Evolutionary conservation across 2,113 vertebrate genomes (phyloP).

Genomic region (Microcebus lehilahytsara): DNA sequence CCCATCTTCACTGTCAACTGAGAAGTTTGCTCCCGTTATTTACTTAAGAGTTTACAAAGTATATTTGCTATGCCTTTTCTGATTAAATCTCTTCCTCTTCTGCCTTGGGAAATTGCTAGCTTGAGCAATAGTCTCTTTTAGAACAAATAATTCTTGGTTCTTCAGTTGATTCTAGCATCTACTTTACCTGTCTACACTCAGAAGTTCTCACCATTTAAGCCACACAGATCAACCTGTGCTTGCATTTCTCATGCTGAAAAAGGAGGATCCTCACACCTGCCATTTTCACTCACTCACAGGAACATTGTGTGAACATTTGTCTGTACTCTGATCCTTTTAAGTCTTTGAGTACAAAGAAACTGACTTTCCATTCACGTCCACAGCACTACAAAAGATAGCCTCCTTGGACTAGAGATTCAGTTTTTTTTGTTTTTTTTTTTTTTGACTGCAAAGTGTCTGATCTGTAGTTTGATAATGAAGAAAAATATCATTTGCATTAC

Average conservation of each 20-base stretch:
- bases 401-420: neutral
- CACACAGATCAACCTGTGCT: neutral
- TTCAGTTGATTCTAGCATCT: neutral
- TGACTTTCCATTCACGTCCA: constrained; percentile 1
- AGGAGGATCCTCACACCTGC: constrained; percentile 3
- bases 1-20: neutral
- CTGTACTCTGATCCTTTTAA: constrained; percentile 39
- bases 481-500: neutral
- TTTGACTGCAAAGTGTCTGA: neutral
- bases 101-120: constrained; percentile 11
- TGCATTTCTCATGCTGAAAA: constrained; percentile 17
- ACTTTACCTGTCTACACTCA: neutral
- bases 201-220: neutral
- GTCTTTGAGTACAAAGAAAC: constrained; percentile 34
- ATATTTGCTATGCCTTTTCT: constrained; percentile 17
- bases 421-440: neutral
- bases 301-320: constrained; percentile 31
- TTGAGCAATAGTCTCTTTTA: constrained; percentile 25
- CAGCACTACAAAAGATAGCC: neutral
- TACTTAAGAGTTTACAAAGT: constrained; percentile 26
- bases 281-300: neutral
- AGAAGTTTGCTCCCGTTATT: constrained; percentile 8
- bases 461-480: constrained; percentile 16
- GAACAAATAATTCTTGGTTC: constrained; percentile 8
- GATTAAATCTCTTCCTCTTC: neutral